Evolutionary conservation across 2,113 vertebrate genomes (phyloP).

Genomic region (Hiodon tergisus): DNA sequence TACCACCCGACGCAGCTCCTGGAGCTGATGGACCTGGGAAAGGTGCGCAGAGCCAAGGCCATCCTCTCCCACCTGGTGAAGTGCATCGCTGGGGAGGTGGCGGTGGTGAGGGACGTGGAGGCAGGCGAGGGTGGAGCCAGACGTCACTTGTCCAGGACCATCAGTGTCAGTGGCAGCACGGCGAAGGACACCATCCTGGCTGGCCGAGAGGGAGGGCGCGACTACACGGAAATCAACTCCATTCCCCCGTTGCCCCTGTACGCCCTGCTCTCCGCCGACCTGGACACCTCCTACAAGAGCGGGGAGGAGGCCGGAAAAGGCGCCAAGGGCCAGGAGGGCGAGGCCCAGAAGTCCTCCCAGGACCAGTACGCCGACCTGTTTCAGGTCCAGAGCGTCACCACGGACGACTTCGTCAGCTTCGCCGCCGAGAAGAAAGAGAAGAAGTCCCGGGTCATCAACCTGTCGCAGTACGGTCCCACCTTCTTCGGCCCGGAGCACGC

Average conservation of each 20-base stretch:
- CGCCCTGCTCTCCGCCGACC: conserved; percentile 83
- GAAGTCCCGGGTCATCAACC: conserved; percentile 90
- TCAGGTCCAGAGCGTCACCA: conserved; percentile 80
- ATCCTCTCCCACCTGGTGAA: conserved; percentile 96
- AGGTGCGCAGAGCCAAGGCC: conserved; percentile 90
- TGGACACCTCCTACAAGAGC: conserved; percentile 78
- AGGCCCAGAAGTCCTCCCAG: conserved; percentile 61
- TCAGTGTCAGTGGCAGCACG: conserved; percentile 95
- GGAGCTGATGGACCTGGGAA: conserved; percentile 95
- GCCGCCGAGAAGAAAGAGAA: conserved; percentile 86
- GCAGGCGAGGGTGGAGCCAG: conserved; percentile 81
- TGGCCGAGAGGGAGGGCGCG: conserved; percentile 89
- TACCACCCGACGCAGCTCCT: conserved; percentile 95
- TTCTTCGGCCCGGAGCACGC: conserved; percentile 94
- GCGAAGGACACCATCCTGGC: conserved; percentile 92
- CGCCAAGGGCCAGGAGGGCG: conserved; percentile 63
- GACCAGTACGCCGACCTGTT: conserved; percentile 92
- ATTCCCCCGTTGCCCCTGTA: conserved; percentile 89
- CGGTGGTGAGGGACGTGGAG: conserved; percentile 86
- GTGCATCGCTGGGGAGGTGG: conserved; percentile 95
- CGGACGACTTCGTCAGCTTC: conserved; percentile 88
- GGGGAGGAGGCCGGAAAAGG: conserved; percentile 75
- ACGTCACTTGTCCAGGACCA: conserved; percentile 90
- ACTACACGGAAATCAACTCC: conserved; percentile 97
- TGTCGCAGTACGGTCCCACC: conserved; percentile 91